Conservation (phyloP, 1,140 invertebrate genomes). For the Coptotermes formosanus region DNA sequence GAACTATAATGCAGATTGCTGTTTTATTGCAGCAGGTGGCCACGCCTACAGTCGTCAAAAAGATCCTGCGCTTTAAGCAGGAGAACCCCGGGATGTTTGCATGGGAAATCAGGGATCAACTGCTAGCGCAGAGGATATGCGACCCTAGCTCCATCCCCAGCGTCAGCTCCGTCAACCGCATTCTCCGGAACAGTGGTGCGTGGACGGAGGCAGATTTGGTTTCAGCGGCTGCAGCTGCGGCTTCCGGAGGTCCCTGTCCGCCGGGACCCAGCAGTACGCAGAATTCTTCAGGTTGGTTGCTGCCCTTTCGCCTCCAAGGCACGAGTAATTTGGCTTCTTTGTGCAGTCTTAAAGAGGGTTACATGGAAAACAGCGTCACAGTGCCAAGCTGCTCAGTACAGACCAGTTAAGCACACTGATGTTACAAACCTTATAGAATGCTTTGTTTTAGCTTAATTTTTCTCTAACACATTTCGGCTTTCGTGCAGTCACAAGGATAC, state of each 20-base stretch:
- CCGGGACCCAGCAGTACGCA: not conserved
- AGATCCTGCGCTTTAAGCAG: slow-evolving; percentile 85
- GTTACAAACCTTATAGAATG: too few species aligned
- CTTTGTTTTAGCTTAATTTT: too few species aligned
- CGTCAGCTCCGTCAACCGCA: slow-evolving; percentile 92
- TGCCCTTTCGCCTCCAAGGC: not conserved
- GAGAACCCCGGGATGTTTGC: slow-evolving; percentile 92
- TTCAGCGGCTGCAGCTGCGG: slow-evolving; percentile 20
- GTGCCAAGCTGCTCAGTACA: too few species aligned
- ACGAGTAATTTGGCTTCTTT: not conserved
- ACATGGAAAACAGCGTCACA: too few species aligned
- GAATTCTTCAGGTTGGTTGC: not conserved
- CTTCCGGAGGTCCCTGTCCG: not conserved
- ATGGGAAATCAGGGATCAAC: slow-evolving; percentile 87
- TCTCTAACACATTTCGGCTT: too few species aligned
- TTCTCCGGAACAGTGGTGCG: slow-evolving; percentile 80
- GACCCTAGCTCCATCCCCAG: slow-evolving; percentile 86
- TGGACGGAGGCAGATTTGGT: slow-evolving; percentile 59
- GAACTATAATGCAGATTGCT: not conserved
- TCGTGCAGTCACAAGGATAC: too few species aligned
- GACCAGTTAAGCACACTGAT: too few species aligned
- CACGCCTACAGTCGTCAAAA: slow-evolving; percentile 87
- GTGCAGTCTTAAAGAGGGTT: too few species aligned
- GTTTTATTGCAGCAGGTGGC: slow-evolving; percentile 79
- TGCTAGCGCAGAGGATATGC: slow-evolving; percentile 80